phyloP scores from a whole-genome alignment of 2,113 vertebrate genomes.

The Stomatorhinus ivindoensis region DNA sequence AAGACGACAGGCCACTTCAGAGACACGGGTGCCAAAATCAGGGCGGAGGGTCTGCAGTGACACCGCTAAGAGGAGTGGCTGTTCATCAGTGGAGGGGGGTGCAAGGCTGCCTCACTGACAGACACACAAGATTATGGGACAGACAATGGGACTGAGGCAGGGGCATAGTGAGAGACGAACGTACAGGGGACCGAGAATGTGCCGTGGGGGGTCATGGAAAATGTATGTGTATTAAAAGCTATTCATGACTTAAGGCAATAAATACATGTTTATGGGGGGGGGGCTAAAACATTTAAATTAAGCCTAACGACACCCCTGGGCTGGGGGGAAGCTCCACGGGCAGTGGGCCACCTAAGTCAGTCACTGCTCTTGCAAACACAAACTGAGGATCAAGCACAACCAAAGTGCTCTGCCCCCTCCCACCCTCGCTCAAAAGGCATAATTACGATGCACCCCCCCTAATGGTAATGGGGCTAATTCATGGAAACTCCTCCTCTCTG shows the following conservation, averaged over 20 bases:
- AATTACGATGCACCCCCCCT: neutral
- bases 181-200: too few relatives aligned
- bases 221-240: too few relatives aligned
- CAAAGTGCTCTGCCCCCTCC: neutral
- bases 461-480: neutral
- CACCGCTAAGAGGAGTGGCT: slow-evolving; percentile 28
- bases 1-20: slow-evolving; percentile 48
- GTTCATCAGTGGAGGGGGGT: slow-evolving; percentile 16
- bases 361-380: neutral
- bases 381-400: neutral
- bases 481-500: neutral
- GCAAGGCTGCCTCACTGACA: slow-evolving; percentile 17
- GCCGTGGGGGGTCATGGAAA: too few relatives aligned
- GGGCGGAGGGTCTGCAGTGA: slow-evolving; percentile 38
- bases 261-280: too few relatives aligned
- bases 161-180: too few relatives aligned
- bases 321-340: neutral
- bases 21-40: slow-evolving; percentile 29
- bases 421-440: too few relatives aligned
- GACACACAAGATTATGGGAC: slow-evolving; percentile 37
- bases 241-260: too few relatives aligned
- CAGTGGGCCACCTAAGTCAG: neutral
- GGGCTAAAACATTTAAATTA: too few relatives aligned
- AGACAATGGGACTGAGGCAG: neutral
- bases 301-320: neutral